Evolutionary conservation across 2,113 vertebrate genomes (phyloP), one percentile per base, ranked within the genome.

Genomic region (Brachypteracias leptosomus): DNA sequence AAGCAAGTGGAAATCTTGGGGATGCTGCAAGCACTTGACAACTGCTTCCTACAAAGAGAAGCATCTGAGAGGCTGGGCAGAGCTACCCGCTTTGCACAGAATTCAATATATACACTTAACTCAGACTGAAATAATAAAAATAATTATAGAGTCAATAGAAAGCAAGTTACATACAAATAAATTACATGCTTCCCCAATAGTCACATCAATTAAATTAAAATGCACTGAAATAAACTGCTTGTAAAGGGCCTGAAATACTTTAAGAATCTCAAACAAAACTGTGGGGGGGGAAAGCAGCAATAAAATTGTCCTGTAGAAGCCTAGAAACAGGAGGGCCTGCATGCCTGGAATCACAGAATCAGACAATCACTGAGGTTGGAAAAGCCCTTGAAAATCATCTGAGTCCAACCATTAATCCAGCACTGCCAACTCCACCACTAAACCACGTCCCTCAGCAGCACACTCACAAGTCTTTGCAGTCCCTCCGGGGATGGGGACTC

Each of bases 221-320:
- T 33, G 36, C 26, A 28, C 42, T 52, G 26, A 49, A 51, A 67
- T 24, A n/a, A 82, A 55, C 21, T 61, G 52, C 58, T 67, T 3
- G 9, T 15, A 62, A 61, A 44, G 16, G 57, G 78, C 24, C 6
- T 62, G 35, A 51, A 44, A 49, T 28, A 55, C 19, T 61, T 52
- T 10, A 33, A 82, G 22, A 7, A 17, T 24, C 33, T 31, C 22
- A 33, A 57, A 62, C 19, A n/a, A 87, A 55, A 49, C n/a, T n/a
- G n/a, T 0, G 3, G 2, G 26, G 5, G 11, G 9, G 6, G 2
- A 16, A 54, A 72, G 31, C 20, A 55, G 19, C 20, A 83, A 46
- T 7, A 62, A 77, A 85, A 46, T 7, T 18, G 10, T 19, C 24
- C 20, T 20, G 12, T 24, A 24, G 25, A 80, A 51, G 10, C 9